Base-by-base conservation (phyloP, 2,888 invertebrate species). In the Drosophila paracracens region DNA sequence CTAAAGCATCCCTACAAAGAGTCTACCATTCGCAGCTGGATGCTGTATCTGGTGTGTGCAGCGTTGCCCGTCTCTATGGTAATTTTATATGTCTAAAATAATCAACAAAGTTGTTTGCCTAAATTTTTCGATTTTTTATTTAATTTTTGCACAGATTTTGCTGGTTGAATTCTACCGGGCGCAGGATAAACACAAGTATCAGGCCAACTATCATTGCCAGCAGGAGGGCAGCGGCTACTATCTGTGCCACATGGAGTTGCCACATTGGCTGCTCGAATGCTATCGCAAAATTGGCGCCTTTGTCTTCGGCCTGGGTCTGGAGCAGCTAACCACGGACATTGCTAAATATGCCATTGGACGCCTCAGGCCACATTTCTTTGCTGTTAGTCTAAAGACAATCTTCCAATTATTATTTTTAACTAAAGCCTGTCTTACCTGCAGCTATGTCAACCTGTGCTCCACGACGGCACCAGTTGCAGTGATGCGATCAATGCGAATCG, bases 291-390 rank as follows among this genome's bases (percentile, higher is more conserved):
- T 97, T 31, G 96, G 97, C 4, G 94, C 97, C 59, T 98, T 98
- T 92, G 95, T 96, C 36, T 98, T 98, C 93, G 99, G 98, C 0
- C 96, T 96, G 66, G 97, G 96, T 50, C 95, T 96, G 77, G 97
- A 96, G 75, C 97, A 98, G 92, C 94, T 98, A 52, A 95, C 97
- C 74, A 98, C 98, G 6, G 99, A 99, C 92, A 95, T 98, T 79
- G 97, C 97, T 79, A 99, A 99, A 94, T 99, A 98, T 92, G 95
- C 97, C 4, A 96, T 99, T 72, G 99, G 99, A 38, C 95, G 99
- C 70, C 94, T 99, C 77, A 94, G 99, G 80, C 99, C 99, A 21
- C 98, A 99, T 93, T 99, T 99, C 94, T 95, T 98, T 92, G 95
- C 95, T 75, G 95, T 95, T 89, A 95, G 95, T 8, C 94, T 31